phyloP scores from a whole-genome alignment of 2,888 invertebrate species.

The Catocala fraxini region DNA sequence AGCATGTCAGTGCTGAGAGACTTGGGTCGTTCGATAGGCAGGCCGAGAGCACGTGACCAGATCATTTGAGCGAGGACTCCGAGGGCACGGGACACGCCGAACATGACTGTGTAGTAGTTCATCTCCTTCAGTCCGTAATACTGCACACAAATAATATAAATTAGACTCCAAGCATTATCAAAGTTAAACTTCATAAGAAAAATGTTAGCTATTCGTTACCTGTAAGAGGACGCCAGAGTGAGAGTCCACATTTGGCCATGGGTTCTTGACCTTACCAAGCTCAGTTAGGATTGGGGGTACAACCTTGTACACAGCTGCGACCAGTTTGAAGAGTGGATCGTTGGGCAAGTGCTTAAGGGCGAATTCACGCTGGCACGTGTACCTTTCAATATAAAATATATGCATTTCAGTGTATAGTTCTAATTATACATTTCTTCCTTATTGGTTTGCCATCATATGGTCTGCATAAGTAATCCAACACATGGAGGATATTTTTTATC shows the following conservation, averaged over 20 bases:
- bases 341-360: conserved; percentile 97
- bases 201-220: conserved; percentile 75
- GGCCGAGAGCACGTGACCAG: conserved; percentile 95
- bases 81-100: conserved; percentile 96
- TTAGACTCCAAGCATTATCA: background rate
- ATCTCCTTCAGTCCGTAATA: conserved; percentile 97
- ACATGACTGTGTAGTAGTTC: conserved; percentile 97
- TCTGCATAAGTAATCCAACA: too few relatives aligned
- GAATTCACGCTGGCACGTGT: conserved; percentile 97
- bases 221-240: conserved; percentile 97
- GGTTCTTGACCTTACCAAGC: conserved; percentile 98
- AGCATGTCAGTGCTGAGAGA: conserved; percentile 92
- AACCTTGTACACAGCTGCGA: conserved; percentile 96
- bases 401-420: background rate
- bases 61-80: conserved; percentile 94
- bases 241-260: conserved; percentile 99
- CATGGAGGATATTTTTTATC: too few relatives aligned
- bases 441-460: too few relatives aligned
- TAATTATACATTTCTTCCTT: too few relatives aligned
- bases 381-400: conserved; percentile 70
- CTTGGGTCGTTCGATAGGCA: conserved; percentile 95
- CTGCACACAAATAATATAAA: conserved; percentile 75
- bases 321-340: conserved; percentile 96
- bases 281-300: conserved; percentile 97
- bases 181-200: too few relatives aligned